These are phyloP conservation scores for Dicranocentrus wangi DNA, from an alignment of 2,888 invertebrate genomes.

Conservation along the genomic window DNA sequence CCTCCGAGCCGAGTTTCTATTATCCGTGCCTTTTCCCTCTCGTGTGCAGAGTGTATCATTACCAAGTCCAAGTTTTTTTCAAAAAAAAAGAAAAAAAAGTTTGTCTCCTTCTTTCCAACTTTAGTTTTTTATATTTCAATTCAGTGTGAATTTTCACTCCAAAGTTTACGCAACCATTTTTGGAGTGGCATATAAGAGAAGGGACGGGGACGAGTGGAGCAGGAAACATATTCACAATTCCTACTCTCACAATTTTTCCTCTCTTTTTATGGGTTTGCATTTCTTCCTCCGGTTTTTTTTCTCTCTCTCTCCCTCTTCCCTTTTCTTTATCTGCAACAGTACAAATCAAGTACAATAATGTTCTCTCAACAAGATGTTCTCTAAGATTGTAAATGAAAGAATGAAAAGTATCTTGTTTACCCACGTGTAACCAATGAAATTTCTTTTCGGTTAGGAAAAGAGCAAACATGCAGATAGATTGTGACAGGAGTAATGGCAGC, in stretches of 20 bases:
- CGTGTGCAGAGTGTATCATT: too few species aligned
- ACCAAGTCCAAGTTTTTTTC: too few species aligned
- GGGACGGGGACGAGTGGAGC: too few species aligned
- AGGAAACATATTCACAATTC: not conserved
- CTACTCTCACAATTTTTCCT: constrained; percentile 12
- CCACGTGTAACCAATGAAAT: constrained; percentile 27
- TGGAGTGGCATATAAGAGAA: too few species aligned
- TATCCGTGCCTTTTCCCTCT: too few species aligned
- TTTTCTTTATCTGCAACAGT: constrained; percentile 6
- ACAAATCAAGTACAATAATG: constrained; percentile 28
- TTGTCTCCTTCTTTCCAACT: too few species aligned
- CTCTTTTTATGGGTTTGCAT: constrained; percentile 6
- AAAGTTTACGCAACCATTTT: too few species aligned
- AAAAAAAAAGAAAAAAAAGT: too few species aligned
- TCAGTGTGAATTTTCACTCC: too few species aligned
- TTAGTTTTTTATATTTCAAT: too few species aligned
- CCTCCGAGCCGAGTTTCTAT: too few species aligned
- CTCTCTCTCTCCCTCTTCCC: not conserved
- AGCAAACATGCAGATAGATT: constrained; percentile 7
- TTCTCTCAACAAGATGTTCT: constrained; percentile 22
- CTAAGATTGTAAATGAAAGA: constrained; percentile 2
- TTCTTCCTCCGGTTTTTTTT: not conserved
- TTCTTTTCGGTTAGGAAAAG: not conserved
- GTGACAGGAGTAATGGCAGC: constrained; percentile 18
- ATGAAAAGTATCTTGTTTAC: constrained; percentile 34